These are phyloP conservation scores for Neodontobutis hainanensis DNA, from an alignment of 2,113 vertebrate genomes.

Conservation along the genomic window DNA sequence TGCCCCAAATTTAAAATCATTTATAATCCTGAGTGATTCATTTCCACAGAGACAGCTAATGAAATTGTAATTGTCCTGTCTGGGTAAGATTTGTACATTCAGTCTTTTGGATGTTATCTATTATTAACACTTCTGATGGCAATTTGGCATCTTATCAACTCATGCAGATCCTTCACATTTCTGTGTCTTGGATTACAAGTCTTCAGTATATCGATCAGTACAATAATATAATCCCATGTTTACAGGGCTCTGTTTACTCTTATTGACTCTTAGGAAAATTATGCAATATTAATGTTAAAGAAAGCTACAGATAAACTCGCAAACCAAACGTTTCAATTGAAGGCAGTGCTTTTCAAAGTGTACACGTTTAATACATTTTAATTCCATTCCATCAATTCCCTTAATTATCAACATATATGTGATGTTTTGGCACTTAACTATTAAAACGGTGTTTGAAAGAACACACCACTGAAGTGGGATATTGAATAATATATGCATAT, in stretches of 20 bases:
- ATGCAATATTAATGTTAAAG: too few species aligned
- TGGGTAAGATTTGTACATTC: constrained; percentile 43
- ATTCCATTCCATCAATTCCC: too few species aligned
- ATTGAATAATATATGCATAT: too few species aligned
- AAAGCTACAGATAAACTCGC: too few species aligned
- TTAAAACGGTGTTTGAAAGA: too few species aligned
- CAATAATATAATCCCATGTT: constrained; percentile 4
- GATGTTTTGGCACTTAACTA: too few species aligned
- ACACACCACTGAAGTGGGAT: too few species aligned
- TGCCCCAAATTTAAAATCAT: constrained; percentile 22
- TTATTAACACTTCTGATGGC: constrained; percentile 58
- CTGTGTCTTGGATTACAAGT: constrained; percentile 21
- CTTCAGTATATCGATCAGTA: constrained; percentile 29
- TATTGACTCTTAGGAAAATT: background rate
- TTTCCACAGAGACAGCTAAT: constrained; percentile 42
- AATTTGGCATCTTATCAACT: constrained; percentile 45
- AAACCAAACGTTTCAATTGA: too few species aligned
- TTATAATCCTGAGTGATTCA: constrained; percentile 26
- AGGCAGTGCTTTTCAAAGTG: too few species aligned
- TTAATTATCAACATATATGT: too few species aligned
- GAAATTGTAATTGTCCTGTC: constrained; percentile 46
- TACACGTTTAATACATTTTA: too few species aligned
- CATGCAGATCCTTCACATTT: constrained; percentile 42
- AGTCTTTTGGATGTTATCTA: constrained; percentile 61
- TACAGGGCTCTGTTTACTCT: background rate